Conservation (phyloP, 2,113 vertebrate species). For the Isurus oxyrinchus region DNA sequence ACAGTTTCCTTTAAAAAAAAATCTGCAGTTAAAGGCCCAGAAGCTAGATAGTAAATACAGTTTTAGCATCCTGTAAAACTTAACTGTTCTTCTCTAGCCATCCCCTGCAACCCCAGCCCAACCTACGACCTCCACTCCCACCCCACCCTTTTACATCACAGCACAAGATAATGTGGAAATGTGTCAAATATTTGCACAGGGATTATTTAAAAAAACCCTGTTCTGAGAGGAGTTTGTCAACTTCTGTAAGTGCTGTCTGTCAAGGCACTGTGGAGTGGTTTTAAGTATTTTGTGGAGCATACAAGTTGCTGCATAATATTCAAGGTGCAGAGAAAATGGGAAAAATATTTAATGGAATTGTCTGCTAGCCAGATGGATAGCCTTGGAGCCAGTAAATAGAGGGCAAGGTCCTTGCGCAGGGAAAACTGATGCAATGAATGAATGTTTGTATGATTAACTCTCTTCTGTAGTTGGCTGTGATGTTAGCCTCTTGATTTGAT, state of each 20-base stretch:
- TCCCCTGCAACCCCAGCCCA: background rate
- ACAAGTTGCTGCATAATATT: background rate
- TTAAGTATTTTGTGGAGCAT: background rate
- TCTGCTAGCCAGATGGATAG: background rate
- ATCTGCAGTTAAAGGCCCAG: background rate
- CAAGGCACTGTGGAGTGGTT: background rate
- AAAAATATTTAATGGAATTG: background rate
- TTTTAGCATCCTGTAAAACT: background rate
- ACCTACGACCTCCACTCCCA: background rate
- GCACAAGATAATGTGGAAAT: background rate
- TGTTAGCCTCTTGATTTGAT: background rate
- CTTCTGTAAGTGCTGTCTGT: background rate
- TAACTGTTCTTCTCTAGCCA: background rate
- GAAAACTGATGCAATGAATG: background rate
- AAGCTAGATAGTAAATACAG: background rate
- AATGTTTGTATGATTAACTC: slow-evolving; percentile 16
- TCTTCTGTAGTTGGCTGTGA: background rate
- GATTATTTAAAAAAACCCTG: background rate
- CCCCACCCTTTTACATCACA: background rate
- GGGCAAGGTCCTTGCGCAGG: background rate
- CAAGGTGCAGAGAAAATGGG: background rate
- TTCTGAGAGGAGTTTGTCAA: background rate
- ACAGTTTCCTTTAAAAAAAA: background rate
- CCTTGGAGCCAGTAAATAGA: background rate
- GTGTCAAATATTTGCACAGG: background rate